Conservation (phyloP, 2,888 invertebrate species). For the Leptogaster cylindrica region DNA sequence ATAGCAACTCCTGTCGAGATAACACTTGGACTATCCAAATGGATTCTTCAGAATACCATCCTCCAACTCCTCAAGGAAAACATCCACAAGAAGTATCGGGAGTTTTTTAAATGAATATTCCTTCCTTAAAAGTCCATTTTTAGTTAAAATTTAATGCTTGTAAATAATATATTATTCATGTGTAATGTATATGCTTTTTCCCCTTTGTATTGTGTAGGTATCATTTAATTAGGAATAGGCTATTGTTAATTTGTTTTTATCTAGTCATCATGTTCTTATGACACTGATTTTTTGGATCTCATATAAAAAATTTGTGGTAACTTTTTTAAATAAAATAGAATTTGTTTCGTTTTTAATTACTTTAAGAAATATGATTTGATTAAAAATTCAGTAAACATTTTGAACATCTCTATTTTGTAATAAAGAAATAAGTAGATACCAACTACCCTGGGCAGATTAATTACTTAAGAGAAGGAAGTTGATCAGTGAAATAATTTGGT, state of each 20-base stretch:
- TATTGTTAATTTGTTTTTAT: constrained; percentile 19
- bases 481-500: too few relatives aligned
- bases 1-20: constrained; percentile 58
- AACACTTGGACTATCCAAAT: constrained; percentile 58
- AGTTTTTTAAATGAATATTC: constrained; percentile 3
- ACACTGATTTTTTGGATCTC: constrained; percentile 15
- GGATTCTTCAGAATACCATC: constrained; percentile 15
- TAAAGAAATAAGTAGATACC: too few relatives aligned
- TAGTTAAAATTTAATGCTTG: constrained; percentile 1
- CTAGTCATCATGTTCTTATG: too few relatives aligned
- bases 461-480: too few relatives aligned
- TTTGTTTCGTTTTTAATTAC: constrained; percentile 14
- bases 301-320: not conserved
- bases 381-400: constrained; percentile 19
- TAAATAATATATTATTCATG: not conserved
- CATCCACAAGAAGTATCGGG: constrained; percentile 29
- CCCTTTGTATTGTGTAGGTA: not conserved
- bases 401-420: too few relatives aligned
- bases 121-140: not conserved
- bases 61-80: not conserved
- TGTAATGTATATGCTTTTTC: not conserved
- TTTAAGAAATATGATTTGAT: constrained; percentile 10
- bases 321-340: constrained; percentile 6
- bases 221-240: not conserved
- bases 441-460: too few relatives aligned